Base-by-base conservation (phyloP, 2,113 vertebrate species). In the Phoenicopterus ruber region DNA sequence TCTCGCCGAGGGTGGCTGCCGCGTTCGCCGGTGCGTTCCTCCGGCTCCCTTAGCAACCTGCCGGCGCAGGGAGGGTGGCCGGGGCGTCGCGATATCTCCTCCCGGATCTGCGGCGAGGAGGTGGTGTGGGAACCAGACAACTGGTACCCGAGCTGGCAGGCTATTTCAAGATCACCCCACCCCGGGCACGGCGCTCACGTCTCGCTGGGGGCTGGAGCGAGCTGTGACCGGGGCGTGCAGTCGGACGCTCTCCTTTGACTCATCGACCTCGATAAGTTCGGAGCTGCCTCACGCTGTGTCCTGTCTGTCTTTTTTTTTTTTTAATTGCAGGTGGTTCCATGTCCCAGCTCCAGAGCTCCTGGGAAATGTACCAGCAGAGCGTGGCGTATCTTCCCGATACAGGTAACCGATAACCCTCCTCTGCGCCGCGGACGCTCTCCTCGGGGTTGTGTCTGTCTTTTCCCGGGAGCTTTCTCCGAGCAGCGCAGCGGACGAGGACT, bases 341-440 rank as follows among this genome's bases (percentile, higher is more conserved):
- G 96, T 92, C 96, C 24, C 78, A 77, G 49, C 88, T 92, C 34
- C 96, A 70, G 82, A 69, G 61, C 71, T 55, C 90, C 57, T 96
- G 96, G 96, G 82, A 88, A 4, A 17, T 31, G 32, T 83, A 84
- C n/a, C 95, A 44, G 80, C 88, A 42, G 34, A 71, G 14, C 50
- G 2, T 44, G 63, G 88, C 62, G 0, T 86, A 90, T 54, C 66
- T 86, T 7, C 74, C 86, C 2, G 96, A 95, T 8, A 3, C 77
- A 65, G 96, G 96, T 96, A 73, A 73, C 2, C 0, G 6, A 2
- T 9, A 52, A 7, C 5, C 46, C 24, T 14, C 10, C 71, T n/a
- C 26, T 14, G 52, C 9, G 0, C 8, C 3, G 32, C 42, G 54
- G 50, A 13, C 1, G 7, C 54, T 57, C 54, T 50, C 18, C 32